Base-by-base conservation (phyloP, 2,113 vertebrate genomes). In the Leptosomus discolor region DNA sequence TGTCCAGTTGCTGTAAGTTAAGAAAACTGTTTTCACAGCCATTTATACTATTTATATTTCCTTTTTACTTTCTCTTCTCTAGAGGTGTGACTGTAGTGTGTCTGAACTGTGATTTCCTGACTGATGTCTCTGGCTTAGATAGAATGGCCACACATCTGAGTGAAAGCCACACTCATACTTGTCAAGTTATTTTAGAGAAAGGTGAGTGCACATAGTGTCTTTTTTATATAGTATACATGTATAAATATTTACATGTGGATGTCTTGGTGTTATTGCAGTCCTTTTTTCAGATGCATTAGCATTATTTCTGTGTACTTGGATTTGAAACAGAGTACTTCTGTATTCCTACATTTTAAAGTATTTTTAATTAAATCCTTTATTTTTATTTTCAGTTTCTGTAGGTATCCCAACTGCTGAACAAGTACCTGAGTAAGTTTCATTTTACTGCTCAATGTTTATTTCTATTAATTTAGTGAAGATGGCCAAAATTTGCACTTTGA, bases 61-160 rank as follows among this genome's bases (percentile, higher is more conserved):
- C 50, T 60, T 83, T 85, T 75, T 91, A 71, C 78, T 75, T 39
- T 97, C 56, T 69, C 6, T 67, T 85, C 79, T 67, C 19, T 88
- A 99, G 99, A 98, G 99, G 98, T 96, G 96, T 99, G 80, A 99
- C 98, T 46, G 97, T 99, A 48, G 98, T 99, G 88, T 99, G 99
- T 98, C 98, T 99, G 90, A 99, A 98, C 98, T 99, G 99, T 97
- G 98, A 99, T 94, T 99, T 99, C 96, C 97, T 99, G 63, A 95
- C 98, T 71, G 99, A 99, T 58, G 98, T 97, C 84, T 98, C 98
- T 94, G 98, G 98, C 30, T 98, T 99, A 70, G 99, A 99, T 97
- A 98, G 98, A 48, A 99, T 99, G 99, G 98, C 99, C 84, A 98
- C 98, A 67, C 99, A 99, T 97, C 98, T 99, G 95, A 98, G 97